A percentile compares a stretch with the other conserved stretches of the same genome.
These are phyloP conservation scores for Dipodomys ordii DNA, from an alignment of 2,113 vertebrate genomes.

Conservation along the genomic window DNA sequence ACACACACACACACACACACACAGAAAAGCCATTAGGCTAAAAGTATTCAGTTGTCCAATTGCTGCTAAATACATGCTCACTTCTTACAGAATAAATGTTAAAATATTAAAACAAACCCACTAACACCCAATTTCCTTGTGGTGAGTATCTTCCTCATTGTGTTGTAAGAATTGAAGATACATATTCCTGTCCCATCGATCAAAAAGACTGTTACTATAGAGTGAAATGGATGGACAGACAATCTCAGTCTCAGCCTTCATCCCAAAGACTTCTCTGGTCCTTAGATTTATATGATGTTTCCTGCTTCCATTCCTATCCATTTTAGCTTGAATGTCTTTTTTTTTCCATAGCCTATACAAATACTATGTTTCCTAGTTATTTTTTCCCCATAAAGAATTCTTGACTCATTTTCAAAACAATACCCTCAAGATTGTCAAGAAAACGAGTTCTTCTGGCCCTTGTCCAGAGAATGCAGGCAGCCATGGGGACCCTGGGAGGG, in stretches of 20 bases:
- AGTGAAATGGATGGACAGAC: background rate
- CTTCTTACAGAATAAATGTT: background rate
- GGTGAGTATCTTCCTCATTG: background rate
- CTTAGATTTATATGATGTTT: background rate
- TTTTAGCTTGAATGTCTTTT: background rate
- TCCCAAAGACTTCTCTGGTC: background rate
- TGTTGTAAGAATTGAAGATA: conserved; percentile 3
- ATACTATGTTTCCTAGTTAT: conserved; percentile 7
- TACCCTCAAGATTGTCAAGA: background rate
- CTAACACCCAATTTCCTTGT: background rate
- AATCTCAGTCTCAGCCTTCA: background rate
- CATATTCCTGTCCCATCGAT: background rate
- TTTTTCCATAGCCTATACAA: background rate
- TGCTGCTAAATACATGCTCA: background rate
- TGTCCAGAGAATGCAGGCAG: conserved; percentile 48
- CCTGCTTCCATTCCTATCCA: background rate
- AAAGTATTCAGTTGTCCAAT: background rate
- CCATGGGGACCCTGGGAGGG: background rate
- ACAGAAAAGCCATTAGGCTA: background rate
- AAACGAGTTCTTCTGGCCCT: conserved; percentile 53
- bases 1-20: too few relatives aligned
- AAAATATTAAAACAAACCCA: conserved; percentile 25
- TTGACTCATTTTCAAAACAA: conserved; percentile 61
- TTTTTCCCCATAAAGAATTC: background rate
- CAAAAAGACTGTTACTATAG: background rate